Conservation (phyloP, 2,888 invertebrate genomes). For the Pachymerium ferrugineum region DNA sequence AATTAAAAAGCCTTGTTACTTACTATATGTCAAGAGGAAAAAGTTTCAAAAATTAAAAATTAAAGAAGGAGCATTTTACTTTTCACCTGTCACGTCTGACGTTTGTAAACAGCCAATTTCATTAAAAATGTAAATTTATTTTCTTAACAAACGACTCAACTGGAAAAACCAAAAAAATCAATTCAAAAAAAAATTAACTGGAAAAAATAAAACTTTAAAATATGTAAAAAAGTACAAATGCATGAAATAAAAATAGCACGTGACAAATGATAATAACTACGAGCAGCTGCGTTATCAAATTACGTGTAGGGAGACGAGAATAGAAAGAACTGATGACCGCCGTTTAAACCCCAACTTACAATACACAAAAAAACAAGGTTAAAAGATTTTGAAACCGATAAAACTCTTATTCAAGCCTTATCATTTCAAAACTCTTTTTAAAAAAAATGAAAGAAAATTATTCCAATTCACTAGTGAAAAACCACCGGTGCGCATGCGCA, state of each 20-base stretch:
- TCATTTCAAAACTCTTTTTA: neutral
- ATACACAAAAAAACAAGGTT: neutral
- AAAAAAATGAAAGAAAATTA: neutral
- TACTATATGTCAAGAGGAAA: neutral
- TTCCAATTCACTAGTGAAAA: neutral
- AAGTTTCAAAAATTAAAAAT: neutral
- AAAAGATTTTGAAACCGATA: neutral
- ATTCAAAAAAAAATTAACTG: slow-evolving; percentile 2
- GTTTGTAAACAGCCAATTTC: slow-evolving; percentile 11
- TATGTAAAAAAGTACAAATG: neutral
- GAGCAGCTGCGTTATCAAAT: neutral
- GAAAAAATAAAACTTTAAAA: slow-evolving; percentile 1
- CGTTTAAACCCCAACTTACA: neutral
- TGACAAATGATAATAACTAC: slow-evolving; percentile 20
- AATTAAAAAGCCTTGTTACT: neutral
- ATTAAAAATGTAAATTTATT: slow-evolving; percentile 20
- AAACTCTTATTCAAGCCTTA: neutral
- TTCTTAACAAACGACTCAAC: neutral
- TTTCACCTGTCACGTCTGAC: slow-evolving; percentile 19
- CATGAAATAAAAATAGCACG: neutral
- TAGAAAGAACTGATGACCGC: slow-evolving; percentile 15
- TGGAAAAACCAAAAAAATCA: neutral
- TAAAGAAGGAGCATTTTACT: neutral
- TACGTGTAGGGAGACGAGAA: slow-evolving; percentile 5
- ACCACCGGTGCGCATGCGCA: slow-evolving; percentile 22